Conservation (phyloP, 2,888 invertebrate genomes). For the Syrphus vitripennis region DNA sequence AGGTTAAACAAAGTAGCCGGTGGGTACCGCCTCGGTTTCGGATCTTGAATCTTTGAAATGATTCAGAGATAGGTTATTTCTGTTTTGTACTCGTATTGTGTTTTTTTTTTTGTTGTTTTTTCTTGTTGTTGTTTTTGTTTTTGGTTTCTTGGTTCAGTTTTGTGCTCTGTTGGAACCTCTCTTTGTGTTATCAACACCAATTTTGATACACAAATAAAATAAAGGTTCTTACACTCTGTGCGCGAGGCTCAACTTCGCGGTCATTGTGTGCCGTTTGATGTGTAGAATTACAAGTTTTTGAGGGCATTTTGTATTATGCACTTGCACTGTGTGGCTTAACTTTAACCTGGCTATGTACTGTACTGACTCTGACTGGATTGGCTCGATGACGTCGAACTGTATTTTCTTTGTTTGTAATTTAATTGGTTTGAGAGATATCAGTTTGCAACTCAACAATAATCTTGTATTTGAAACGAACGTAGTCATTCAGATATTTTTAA, state of each 20-base stretch:
- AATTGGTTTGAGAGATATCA: conserved; percentile 63
- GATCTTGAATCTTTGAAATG: conserved; percentile 49
- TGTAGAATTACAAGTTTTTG: conserved; percentile 62
- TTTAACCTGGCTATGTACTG: neutral
- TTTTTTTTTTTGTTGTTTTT: too few species aligned
- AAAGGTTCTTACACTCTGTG: conserved; percentile 56
- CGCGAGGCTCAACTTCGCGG: neutral
- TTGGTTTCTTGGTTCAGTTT: conserved; percentile 9
- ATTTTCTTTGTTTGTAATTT: conserved; percentile 65
- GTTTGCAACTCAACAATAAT: conserved; percentile 50
- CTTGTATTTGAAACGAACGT: neutral
- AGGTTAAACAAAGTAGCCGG: conserved; percentile 68
- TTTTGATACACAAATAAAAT: conserved; percentile 35
- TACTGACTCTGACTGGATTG: neutral
- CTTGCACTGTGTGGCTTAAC: conserved; percentile 6
- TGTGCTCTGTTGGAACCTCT: neutral
- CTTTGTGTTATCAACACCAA: conserved; percentile 65
- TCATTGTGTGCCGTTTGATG: conserved; percentile 36
- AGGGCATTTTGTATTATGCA: conserved; percentile 40
- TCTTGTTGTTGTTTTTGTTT: neutral
- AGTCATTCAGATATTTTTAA: conserved; percentile 43
- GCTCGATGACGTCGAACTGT: conserved; percentile 45
- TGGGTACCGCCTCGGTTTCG: conserved; percentile 48
- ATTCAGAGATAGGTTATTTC: conserved; percentile 61
- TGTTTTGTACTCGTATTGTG: neutral